Conservation (phyloP, 2,888 invertebrate species). For the Cephus runcator region DNA sequence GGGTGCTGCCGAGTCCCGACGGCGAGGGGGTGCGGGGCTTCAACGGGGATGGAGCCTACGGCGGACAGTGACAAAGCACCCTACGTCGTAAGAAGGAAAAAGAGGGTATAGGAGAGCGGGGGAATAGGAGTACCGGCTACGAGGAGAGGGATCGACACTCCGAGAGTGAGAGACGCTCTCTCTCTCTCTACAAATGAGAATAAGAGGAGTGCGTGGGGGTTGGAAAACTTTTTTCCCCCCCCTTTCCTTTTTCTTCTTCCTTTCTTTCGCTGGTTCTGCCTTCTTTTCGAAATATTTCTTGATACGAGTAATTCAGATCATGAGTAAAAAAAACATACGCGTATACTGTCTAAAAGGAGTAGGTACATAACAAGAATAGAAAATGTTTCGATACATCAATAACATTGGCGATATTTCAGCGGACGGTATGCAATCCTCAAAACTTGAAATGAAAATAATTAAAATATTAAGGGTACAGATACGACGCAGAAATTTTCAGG, state of each 20-base stretch:
- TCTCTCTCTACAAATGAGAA: constrained; percentile 15
- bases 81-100: constrained; percentile 32
- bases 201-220: constrained; percentile 6
- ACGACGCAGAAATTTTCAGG: too few species aligned
- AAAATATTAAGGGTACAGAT: too few species aligned
- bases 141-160: not conserved
- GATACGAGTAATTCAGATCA: not conserved
- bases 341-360: too few species aligned
- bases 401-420: too few species aligned
- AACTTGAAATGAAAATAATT: too few species aligned
- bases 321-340: too few species aligned
- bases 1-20: too few species aligned
- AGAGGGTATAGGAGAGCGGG: constrained; percentile 6
- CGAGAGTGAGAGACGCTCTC: constrained; percentile 7
- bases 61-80: constrained; percentile 50
- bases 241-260: not conserved
- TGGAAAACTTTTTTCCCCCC: constrained; percentile 5
- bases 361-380: too few species aligned
- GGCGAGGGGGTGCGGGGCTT: not conserved
- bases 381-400: too few species aligned
- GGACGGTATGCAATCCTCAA: too few species aligned
- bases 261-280: not conserved
- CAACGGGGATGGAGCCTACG: constrained; percentile 29
- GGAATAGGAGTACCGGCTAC: not conserved
- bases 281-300: constrained; percentile 2